phyloP scores from a whole-genome alignment of 2,888 invertebrate genomes.

The Alsophila aescularia region DNA sequence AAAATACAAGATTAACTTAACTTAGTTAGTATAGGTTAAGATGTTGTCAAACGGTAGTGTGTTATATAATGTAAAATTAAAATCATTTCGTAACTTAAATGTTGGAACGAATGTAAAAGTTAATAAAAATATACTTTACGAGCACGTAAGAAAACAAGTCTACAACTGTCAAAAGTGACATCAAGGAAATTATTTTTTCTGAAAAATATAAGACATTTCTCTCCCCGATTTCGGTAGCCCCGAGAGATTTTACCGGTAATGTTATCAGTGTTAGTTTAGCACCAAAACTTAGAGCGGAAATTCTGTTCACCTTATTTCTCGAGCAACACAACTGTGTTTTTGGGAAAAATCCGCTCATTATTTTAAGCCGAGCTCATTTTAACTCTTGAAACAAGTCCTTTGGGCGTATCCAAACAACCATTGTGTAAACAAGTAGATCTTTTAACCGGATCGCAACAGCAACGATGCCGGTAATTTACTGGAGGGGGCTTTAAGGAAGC shows the following conservation, averaged over 20 bases:
- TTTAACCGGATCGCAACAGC: conserved; percentile 42
- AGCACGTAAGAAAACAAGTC: not conserved
- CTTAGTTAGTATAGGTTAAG: too few species aligned
- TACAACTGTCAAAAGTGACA: not conserved
- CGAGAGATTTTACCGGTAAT: not conserved
- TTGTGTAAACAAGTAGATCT: conserved; percentile 48
- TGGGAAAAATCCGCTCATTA: conserved; percentile 22
- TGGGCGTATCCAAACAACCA: conserved; percentile 47
- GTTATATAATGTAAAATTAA: too few species aligned
- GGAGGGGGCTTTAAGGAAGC: not conserved
- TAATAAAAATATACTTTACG: too few species aligned
- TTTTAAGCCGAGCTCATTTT: conserved; percentile 47
- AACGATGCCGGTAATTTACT: conserved; percentile 25
- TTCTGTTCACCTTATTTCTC: not conserved
- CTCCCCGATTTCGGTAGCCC: not conserved
- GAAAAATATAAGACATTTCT: not conserved
- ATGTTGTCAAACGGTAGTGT: too few species aligned
- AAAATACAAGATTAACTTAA: not conserved
- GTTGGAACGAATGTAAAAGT: too few species aligned
- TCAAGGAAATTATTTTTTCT: not conserved
- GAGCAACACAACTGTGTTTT: conserved; percentile 21
- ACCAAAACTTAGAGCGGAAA: conserved; percentile 22
- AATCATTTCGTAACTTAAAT: too few species aligned
- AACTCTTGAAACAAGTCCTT: conserved; percentile 47
- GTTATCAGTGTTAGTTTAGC: conserved; percentile 39